These are phyloP conservation scores for Megastigmus dorsalis DNA, from an alignment of 2,888 invertebrate genomes.

Conservation along the genomic window DNA sequence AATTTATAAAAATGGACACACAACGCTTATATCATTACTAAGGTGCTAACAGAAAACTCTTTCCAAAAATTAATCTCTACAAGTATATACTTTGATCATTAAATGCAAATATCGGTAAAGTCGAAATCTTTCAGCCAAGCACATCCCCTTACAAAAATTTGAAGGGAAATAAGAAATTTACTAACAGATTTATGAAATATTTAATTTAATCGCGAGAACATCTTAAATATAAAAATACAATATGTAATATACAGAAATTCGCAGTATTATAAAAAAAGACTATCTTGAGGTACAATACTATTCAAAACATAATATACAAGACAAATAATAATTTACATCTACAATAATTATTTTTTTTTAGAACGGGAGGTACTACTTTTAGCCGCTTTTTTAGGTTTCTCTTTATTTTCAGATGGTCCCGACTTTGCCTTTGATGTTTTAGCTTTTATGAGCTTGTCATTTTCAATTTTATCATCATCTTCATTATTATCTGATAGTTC, in stretches of 20 bases:
- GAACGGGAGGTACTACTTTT: not conserved
- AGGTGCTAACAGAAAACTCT: too few species aligned
- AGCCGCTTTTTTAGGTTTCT: constrained; percentile 28
- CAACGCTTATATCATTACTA: too few species aligned
- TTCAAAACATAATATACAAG: constrained; percentile 64
- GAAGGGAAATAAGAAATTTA: not conserved
- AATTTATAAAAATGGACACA: too few species aligned
- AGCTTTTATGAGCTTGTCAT: constrained; percentile 50
- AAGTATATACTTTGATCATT: too few species aligned
- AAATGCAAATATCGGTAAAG: not conserved
- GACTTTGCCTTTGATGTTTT: constrained; percentile 42
- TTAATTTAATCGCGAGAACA: constrained; percentile 5
- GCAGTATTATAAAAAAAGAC: constrained; percentile 6
- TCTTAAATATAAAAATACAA: constrained; percentile 34
- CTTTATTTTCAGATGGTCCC: constrained; percentile 16
- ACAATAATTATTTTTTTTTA: constrained; percentile 39
- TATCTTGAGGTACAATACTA: not conserved
- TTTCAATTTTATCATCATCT: constrained; percentile 45
- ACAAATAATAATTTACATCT: not conserved
- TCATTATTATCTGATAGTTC: constrained; percentile 37
- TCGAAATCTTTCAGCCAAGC: not conserved
- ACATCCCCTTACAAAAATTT: not conserved
- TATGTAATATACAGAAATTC: constrained; percentile 20
- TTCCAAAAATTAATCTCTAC: too few species aligned
- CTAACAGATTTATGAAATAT: not conserved